Evolutionary conservation across 30 jellyfish, hydroid and myxozoan genomes (phyloP), one percentile per base, ranked within the genome.

Genomic region (Pseudorhiza aurosa): DNA sequence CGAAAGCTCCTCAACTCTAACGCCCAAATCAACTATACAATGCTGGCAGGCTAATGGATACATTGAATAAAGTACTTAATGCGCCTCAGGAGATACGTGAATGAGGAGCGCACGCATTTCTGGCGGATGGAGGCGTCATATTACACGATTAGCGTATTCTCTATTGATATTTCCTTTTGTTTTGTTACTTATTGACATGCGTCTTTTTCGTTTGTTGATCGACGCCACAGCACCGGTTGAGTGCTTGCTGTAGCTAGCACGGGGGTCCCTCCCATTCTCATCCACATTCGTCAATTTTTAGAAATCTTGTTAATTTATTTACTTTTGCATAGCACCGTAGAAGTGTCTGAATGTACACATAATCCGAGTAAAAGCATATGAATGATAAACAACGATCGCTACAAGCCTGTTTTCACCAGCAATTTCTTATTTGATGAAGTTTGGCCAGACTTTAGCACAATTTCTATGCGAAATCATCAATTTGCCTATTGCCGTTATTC

Each of bases 201-300:
- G 46, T 49, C 71, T 76, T 59, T 58, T 42, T 42, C 42, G 75
- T 43, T 76, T 76, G 88, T 76, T 76, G 88, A 59, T 76, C 49
- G 88, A 76, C 88, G 88, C 88, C 88, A 58, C 88, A 57, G 70
- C 88, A 58, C 88, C 77, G 88, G 88, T 76, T 59, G 83, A 70
- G 71, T 70, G 83, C 71, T 70, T 46, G 83, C 83, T 71, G 83
- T 70, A 42, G 21, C 14, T 44, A 14, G n/a, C 70, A 70, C 83
- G 83, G 83, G 83, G 83, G 83, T 47, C 5, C 57, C 65, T 45
- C 46, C 70, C 53, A 31, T 18, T 21, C 36, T 29, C 49, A 21
- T 14, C 25, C 17, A 44, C 46, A 27, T 26, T 18, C 53, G 12
- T 17, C 70, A 45, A 18, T 30, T 32, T 25, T 19, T 9, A 64